Evolutionary conservation across 2,797 vertebrate genomes (phyloP).

Genomic region (Enteromius fasciolatus): DNA sequence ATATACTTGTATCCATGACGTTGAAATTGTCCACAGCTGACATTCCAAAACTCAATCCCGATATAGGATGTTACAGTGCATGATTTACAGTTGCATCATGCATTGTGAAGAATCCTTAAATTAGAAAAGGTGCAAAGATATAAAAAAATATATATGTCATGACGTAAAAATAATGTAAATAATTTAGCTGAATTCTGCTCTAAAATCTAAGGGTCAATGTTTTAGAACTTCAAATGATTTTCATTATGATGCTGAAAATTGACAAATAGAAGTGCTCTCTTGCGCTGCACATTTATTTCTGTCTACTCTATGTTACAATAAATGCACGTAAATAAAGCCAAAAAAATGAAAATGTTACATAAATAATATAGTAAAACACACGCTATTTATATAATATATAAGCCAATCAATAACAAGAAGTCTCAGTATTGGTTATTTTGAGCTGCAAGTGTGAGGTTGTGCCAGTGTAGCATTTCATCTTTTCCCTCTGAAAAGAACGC

Average conservation of each 20-base stretch:
- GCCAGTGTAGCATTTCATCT: not conserved
- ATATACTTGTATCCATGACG: not conserved
- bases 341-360: not conserved
- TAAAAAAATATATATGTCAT: not conserved
- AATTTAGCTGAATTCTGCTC: not conserved
- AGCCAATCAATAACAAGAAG: not conserved
- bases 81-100: not conserved
- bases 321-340: not conserved
- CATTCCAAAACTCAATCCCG: not conserved
- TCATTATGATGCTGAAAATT: not conserved
- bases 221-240: not conserved
- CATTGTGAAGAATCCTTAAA: not conserved
- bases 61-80: not conserved
- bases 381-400: not conserved
- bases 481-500: slow-evolving; percentile 19
- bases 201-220: not conserved
- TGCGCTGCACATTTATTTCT: not conserved
- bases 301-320: not conserved
- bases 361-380: not conserved
- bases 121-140: not conserved
- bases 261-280: not conserved
- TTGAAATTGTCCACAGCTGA: not conserved
- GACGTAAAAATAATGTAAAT: not conserved
- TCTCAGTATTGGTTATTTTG: not conserved
- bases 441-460: not conserved